Base-by-base conservation (phyloP, 2,888 invertebrate species). In the Choreutis nemorana region DNA sequence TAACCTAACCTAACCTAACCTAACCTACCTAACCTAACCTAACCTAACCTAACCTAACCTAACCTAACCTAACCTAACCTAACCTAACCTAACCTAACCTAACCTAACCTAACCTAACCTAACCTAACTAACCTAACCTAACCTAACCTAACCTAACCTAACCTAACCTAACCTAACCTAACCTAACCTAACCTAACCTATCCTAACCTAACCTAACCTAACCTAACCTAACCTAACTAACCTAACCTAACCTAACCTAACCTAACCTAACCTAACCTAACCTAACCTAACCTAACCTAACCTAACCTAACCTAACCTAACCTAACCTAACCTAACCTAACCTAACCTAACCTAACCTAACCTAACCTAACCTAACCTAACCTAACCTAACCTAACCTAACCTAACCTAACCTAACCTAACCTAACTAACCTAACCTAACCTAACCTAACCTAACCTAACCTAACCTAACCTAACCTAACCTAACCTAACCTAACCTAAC, bases 261-360 rank as follows among this genome's bases (percentile, higher is more conserved):
- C 34, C 34, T 34, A 34, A 34, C 34, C 34, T 34, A 34, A 34
- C 34, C 34, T 34, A 34, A 34, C 34, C 34, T 34, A 34, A 34
- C 34, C 34, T 34, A 34, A 34, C 34, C 34, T 34, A 34, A 34
- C 34, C 34, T 34, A 34, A 34, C 34, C 34, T 34, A 34, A 34
- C 34, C 34, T 34, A 34, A 34, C 34, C 34, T 34, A 34, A 34
- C 34, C 34, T 34, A 34, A 34, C 34, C 34, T 34, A 34, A 34
- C 34, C 34, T 34, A 34, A 34, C 34, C 34, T 34, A 34, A 34
- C 34, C 34, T 34, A 34, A 34, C 34, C 34, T 34, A 34, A 34
- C 34, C 34, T 34, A 34, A 34, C 34, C 34, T 34, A 34, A 34
- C 34, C 31, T 33, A 33, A 33, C 33, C 33, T 33, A 33, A 30